Base-by-base conservation (phyloP, 2,888 invertebrate genomes). In the Drosophila testacea region DNA sequence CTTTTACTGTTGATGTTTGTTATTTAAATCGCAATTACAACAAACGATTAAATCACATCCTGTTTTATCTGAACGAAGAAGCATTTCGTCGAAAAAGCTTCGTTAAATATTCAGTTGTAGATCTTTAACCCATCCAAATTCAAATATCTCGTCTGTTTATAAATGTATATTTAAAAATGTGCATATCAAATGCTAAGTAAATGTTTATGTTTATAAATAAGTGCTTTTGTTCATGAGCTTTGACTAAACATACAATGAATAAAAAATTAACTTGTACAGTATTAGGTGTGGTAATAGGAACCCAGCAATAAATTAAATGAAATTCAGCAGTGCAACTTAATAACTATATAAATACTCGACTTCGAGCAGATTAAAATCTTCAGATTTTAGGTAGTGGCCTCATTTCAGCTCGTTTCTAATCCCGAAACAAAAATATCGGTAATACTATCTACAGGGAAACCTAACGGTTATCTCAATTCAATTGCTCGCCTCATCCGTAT, bases 401-500 rank as follows among this genome's bases (percentile, higher is more conserved):
- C 88, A 75, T 86, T 75, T 61, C 56, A 81, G 87, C 88, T 72
- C 70, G 52, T 57, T 63, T 56, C 6, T 46, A 62, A 48, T 6
- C 32, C 39, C 36, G 54, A 56, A 42, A 55, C 36, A 34, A 41
- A 73, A 63, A 48, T 61, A 57, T 57, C 16, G 46, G 36, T 82
- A 88, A 85, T 72, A 76, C 85, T 88, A 82, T 67, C 50, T 63
- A 68, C 60, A 61, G 41, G 44, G 47, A 3, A 39, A 30, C 46
- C 44, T 28, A 10, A 16, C 6, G 34, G 34, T 32, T 6, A 11
- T 6, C 10, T 6, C 10, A 4, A n/a, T 44, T 85, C 69, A 92
- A 83, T 92, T 92, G 79, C 92, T 92, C 56, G 91, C 91, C 73
- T 92, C 93, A 62, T 92, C 92, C 42, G 92, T 92, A 52, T 92